Evolutionary conservation across 2,113 vertebrate genomes (phyloP).

Genomic region (Brevimyrus niger): DNA sequence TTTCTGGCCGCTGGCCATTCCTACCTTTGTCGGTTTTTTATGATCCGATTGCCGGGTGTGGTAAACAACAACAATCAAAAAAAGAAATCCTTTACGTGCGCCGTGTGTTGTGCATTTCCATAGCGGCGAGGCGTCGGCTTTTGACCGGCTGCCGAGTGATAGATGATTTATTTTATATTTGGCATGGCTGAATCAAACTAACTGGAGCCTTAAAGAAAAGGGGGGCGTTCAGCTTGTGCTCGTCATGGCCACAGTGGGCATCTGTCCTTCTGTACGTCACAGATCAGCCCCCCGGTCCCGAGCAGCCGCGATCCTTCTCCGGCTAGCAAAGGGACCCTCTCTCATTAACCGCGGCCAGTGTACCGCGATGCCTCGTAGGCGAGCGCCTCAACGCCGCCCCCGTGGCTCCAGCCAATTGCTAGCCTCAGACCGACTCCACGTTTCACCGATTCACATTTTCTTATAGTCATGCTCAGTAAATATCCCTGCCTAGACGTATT

Average conservation of each 20-base stretch:
- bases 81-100: not conserved
- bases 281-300: not conserved
- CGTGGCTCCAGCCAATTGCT: not conserved
- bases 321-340: not conserved
- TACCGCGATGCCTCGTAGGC: not conserved
- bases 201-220: not conserved
- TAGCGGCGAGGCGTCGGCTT: not conserved
- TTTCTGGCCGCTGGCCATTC: not conserved
- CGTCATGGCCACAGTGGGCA: not conserved
- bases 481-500: not conserved
- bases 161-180: not conserved
- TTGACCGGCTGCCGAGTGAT: not conserved
- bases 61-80: not conserved
- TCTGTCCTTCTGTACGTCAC: not conserved
- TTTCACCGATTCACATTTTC: not conserved
- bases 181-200: not conserved
- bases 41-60: not conserved
- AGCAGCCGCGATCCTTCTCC: not conserved
- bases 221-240: not conserved
- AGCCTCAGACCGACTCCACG: not conserved
- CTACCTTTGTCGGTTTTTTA: not conserved
- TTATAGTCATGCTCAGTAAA: not conserved
- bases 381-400: not conserved
- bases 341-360: not conserved
- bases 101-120: not conserved